phyloP scores from a whole-genome alignment of 2,113 vertebrate genomes.

The Engraulis encrasicolus region DNA sequence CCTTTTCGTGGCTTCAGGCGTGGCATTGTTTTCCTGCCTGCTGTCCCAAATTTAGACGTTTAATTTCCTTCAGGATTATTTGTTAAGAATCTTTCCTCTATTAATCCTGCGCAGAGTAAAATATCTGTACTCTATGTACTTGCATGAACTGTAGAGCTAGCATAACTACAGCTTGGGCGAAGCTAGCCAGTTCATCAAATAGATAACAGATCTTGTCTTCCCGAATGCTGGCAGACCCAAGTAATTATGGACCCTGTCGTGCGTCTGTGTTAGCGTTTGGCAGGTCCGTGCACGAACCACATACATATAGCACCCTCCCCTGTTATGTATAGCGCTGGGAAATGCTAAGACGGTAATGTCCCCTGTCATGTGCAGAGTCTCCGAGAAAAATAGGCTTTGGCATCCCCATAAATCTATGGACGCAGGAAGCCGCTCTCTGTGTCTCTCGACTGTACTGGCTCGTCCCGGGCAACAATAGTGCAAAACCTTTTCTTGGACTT shows the following conservation, averaged over 20 bases:
- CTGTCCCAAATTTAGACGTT: too few species aligned
- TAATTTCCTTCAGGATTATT: too few species aligned
- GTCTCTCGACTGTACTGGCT: too few species aligned
- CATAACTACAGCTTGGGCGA: background rate
- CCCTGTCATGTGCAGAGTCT: background rate
- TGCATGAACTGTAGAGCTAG: background rate
- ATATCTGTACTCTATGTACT: too few species aligned
- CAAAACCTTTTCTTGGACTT: too few species aligned
- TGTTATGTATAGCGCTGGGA: background rate
- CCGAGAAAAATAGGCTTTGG: background rate
- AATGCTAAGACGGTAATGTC: background rate
- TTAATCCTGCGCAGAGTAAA: too few species aligned
- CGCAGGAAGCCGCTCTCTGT: background rate
- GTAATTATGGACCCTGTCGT: background rate
- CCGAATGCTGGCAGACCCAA: background rate
- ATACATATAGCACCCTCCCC: too few species aligned
- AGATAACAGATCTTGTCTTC: background rate
- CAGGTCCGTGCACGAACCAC: background rate
- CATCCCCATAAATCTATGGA: background rate
- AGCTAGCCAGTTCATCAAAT: background rate
- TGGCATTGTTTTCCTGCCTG: too few species aligned
- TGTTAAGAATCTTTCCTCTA: too few species aligned
- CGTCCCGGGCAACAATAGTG: background rate
- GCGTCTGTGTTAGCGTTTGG: background rate
- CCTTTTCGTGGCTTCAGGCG: too few species aligned